A percentile compares a stretch with the other conserved stretches of the same genome.
phyloP scores from a whole-genome alignment of 1,140 invertebrate genomes.

The Ips typographus region DNA sequence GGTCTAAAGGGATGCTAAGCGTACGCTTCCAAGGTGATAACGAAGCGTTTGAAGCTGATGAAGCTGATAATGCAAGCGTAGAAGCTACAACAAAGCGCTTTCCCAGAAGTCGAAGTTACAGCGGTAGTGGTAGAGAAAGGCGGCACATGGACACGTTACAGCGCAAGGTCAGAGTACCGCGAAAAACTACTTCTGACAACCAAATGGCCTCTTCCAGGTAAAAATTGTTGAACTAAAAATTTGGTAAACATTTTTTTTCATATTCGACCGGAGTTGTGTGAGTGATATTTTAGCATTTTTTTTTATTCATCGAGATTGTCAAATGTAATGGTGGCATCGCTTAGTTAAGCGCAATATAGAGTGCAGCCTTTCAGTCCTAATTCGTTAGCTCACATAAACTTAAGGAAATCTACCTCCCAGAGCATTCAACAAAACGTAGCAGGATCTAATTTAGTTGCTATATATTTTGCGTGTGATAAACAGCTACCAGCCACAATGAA shows the following conservation, averaged over 20 bases:
- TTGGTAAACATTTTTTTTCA: conserved; percentile 29
- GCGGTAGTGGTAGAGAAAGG: conserved; percentile 41
- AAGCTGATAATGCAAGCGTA: conserved; percentile 50
- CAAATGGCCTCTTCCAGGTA: conserved; percentile 27
- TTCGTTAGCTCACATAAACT: too few species aligned
- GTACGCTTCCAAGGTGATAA: conserved; percentile 69
- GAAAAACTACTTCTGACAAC: conserved; percentile 46
- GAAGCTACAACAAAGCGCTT: conserved; percentile 47
- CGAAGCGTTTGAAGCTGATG: conserved; percentile 59
- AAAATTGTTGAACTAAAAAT: conserved; percentile 30
- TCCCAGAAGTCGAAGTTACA: conserved; percentile 52
- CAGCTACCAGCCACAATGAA: too few species aligned
- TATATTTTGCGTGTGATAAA: too few species aligned
- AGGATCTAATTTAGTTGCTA: too few species aligned
- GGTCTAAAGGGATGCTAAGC: conserved; percentile 51
- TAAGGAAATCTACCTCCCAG: too few species aligned
- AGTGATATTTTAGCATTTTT: too few species aligned
- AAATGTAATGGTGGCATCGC: too few species aligned
- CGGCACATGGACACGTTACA: conserved; percentile 45
- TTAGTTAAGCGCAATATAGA: too few species aligned
- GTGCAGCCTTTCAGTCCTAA: too few species aligned
- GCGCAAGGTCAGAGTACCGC: conserved; percentile 46
- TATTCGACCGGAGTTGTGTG: too few species aligned
- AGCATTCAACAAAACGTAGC: too few species aligned
- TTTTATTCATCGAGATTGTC: too few species aligned